These are phyloP conservation scores for Phylloscopus trochilus DNA, from an alignment of 2,113 vertebrate species.

Conservation along the genomic window DNA sequence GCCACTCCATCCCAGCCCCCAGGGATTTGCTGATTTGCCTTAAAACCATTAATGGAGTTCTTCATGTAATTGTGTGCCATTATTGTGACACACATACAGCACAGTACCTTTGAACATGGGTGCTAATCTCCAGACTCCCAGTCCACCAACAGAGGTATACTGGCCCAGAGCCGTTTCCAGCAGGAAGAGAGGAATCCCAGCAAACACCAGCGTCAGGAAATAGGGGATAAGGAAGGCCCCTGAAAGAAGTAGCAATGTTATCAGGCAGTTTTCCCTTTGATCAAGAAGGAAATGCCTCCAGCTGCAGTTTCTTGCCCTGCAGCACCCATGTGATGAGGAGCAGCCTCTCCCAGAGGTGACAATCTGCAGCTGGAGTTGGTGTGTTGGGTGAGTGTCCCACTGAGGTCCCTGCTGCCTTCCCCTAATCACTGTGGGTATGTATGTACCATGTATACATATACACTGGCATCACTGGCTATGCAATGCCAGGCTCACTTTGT, in stretches of 20 bases:
- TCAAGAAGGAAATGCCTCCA: not conserved
- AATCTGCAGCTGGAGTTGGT: not conserved
- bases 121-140: conserved; percentile 88
- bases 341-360: not conserved
- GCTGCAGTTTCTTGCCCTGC: not conserved
- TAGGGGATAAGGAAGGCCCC: conserved; percentile 91
- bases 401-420: not conserved
- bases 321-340: not conserved
- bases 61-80: rapidly evolving
- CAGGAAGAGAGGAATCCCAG: conserved; percentile 89
- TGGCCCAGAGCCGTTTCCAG: conserved; percentile 89
- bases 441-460: too few species aligned
- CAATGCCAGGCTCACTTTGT: not conserved
- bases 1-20: not conserved
- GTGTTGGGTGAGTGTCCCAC: not conserved
- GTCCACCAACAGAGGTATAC: conserved; percentile 84
- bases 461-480: not conserved
- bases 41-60: not conserved
- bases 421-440: not conserved
- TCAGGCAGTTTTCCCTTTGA: not conserved
- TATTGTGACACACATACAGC: not conserved
- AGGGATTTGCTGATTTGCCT: not conserved
- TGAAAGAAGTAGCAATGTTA: conserved; percentile 29
- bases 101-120: conserved; percentile 92
- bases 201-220: conserved; percentile 88